Percentiles rank a stretch among this genome's conserved stretches.
Conservation (phyloP, 2,113 vertebrate species). For the Anseranas semipalmata region DNA sequence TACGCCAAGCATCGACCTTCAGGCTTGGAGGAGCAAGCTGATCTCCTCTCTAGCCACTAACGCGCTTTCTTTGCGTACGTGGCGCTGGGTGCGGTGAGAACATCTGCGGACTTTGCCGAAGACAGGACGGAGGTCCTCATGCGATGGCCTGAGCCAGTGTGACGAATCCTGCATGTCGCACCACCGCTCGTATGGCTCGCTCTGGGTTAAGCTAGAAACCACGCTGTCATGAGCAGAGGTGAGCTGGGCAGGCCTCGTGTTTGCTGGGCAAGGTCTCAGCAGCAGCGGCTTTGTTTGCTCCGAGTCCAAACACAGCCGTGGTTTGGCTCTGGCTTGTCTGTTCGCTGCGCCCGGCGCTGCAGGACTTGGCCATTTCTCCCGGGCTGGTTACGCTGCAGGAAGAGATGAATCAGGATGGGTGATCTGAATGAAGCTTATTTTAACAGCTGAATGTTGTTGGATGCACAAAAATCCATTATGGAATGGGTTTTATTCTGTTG, state of each 20-base stretch:
- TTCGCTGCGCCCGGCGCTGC: not conserved
- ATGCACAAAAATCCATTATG: not conserved
- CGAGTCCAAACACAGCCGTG: not conserved
- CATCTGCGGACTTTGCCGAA: not conserved
- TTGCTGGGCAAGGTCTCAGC: not conserved
- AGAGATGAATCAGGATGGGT: not conserved
- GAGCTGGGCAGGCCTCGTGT: too few species aligned
- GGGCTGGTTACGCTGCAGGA: not conserved
- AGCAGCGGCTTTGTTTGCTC: not conserved
- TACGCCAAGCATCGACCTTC: not conserved
- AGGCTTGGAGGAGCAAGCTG: not conserved
- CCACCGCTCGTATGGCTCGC: fast-evolving
- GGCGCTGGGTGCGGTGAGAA: fast-evolving
- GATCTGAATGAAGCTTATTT: not conserved
- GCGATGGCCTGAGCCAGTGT: not conserved
- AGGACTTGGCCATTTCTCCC: not conserved
- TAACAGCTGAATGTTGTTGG: not conserved
- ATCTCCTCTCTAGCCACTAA: not conserved
- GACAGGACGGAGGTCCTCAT: fast-evolving
- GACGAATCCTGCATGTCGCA: not conserved
- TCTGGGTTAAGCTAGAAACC: not conserved
- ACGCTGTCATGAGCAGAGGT: not conserved
- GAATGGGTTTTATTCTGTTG: not conserved
- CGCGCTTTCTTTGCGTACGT: fast-evolving
- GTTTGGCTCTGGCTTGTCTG: not conserved